Evolutionary conservation across 2,797 vertebrate species (phyloP), one percentile per base, ranked within the genome.

Genomic region (Orestias chungarensis): DNA sequence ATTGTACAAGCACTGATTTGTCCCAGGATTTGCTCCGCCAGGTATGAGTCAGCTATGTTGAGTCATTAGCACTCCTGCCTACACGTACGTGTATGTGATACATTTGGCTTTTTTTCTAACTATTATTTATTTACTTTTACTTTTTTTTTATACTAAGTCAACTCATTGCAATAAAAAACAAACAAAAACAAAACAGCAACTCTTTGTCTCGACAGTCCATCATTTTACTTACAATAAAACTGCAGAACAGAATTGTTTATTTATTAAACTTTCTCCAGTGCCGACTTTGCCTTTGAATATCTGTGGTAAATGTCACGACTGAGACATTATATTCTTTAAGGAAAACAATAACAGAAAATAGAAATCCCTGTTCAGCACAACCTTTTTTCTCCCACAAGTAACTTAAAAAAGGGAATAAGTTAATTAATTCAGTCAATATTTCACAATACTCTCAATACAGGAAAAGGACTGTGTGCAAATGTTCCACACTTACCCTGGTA

Each of bases 401-500:
- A 40, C 47, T 54, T 23, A 83, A 72, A 40, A 40, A 57, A 40
- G 20, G 44, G 75, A 69, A 68, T 70, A 81, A 70, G 69, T 69
- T 65, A 62, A 88, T 86, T 74, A 67, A 85, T 76, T 75, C 73
- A 74, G 57, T 76, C 62, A 72, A 64, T 23, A 25, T 40, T 42
- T 62, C 59, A 62, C 23, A 74, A 40, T 64, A 75, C 47, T 78
- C 71, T 55, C 75, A 78, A 64, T 68, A 75, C 65, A 18, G 44
- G 44, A 75, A 46, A 49, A 20, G 1, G 72, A 55, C 1, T 55
- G 33, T 64, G 17, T 70, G 57, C 65, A 1, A 50, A 25, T 66
- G n/a, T 67, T 20, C 38, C 35, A 70, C 8, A 79, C 94, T 86
- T 93, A 99, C 98, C 98, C 95, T 99, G 98, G 90, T 99, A 99